Percentiles rank a stretch among this genome's conserved stretches.
phyloP scores from a whole-genome alignment of 30 jellyfish, hydroid and myxozoan species.

The Mastigias papua region DNA sequence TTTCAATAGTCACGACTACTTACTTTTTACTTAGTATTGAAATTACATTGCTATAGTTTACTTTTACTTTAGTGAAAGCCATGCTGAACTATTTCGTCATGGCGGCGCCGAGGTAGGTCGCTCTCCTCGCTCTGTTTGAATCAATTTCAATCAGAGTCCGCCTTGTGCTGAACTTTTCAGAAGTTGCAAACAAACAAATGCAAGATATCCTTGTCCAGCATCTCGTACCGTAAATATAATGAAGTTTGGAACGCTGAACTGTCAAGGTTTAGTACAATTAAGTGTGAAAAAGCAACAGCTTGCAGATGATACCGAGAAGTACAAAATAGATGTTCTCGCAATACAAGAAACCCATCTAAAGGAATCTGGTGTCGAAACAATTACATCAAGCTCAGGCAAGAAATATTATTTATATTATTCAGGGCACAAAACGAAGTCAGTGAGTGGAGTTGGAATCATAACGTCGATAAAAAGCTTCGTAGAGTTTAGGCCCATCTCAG shows the following conservation, averaged over 20 bases:
- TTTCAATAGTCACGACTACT: too few relatives aligned
- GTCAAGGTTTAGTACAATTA: conserved; percentile 6
- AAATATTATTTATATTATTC: neutral
- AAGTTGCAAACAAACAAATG: too few relatives aligned
- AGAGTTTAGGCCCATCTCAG: conserved; percentile 22
- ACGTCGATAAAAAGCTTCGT: neutral
- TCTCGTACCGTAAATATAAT: too few relatives aligned
- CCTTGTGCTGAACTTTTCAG: too few relatives aligned
- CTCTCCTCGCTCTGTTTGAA: too few relatives aligned
- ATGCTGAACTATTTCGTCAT: too few relatives aligned
- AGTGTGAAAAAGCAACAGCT: conserved; percentile 6
- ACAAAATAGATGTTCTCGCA: neutral
- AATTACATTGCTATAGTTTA: too few relatives aligned
- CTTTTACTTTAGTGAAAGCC: too few relatives aligned
- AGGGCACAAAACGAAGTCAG: neutral
- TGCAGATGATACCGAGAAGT: conserved; percentile 4
- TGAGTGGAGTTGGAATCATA: conserved; percentile 10
- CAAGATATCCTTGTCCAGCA: too few relatives aligned
- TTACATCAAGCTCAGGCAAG: neutral
- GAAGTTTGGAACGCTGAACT: conserved; percentile 20
- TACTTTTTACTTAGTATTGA: too few relatives aligned
- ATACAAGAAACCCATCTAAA: conserved; percentile 1
- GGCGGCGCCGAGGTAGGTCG: too few relatives aligned
- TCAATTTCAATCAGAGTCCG: too few relatives aligned
- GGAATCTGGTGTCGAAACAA: neutral